Evolutionary conservation across 2,797 vertebrate genomes (phyloP), one percentile per base, ranked within the genome.

Genomic region (Babyrousa celebensis): DNA sequence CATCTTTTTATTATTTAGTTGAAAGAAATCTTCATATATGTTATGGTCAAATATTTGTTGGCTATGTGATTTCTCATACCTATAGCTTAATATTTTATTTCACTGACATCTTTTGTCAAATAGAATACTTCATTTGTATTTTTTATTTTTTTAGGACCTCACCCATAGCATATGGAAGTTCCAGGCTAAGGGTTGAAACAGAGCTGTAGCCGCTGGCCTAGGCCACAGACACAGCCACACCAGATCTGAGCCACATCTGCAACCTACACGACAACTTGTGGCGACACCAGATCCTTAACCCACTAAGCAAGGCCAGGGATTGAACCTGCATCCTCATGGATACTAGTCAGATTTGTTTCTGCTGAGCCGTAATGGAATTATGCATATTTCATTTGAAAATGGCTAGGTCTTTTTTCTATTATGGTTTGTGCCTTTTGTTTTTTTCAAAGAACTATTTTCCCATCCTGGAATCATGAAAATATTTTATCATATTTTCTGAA

Each of bases 381-480:
- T 48, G 3, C 65, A 23, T 67, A 96, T 87, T 94, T 92, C 48
- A 58, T 54, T 75, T 90, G 90, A 20, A 83, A 83, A 32, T 58
- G 40, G 15, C 65, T 16, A 92, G 32, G 21, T 63, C 11, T 78
- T 91, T 85, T n/a, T 91, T 40, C 16, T 82, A 56, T 52, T 62
- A 52, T 71, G 20, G 29, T 36, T 75, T 71, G 27, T 85, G 27
- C 6, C 25, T 80, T 91, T 70, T 84, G 10, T 60, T 21, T 75
- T 67, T 85, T 86, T 77, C 68, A 67, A 86, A 80, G 9, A 86
- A 60, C 27, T 54, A 58, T 32, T 75, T 87, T 92, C 21, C 7
- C 77, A 40, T 56, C 2, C 18, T 77, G 2, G 12, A 4, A 79
- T 89, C 21, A 32, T 71, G 56, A 63, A 85, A 16, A 32, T 65